Percentiles rank a stretch among this genome's conserved stretches.
phyloP scores from a whole-genome alignment of 2,797 vertebrate species.

The Chiroxiphia lanceolata region DNA sequence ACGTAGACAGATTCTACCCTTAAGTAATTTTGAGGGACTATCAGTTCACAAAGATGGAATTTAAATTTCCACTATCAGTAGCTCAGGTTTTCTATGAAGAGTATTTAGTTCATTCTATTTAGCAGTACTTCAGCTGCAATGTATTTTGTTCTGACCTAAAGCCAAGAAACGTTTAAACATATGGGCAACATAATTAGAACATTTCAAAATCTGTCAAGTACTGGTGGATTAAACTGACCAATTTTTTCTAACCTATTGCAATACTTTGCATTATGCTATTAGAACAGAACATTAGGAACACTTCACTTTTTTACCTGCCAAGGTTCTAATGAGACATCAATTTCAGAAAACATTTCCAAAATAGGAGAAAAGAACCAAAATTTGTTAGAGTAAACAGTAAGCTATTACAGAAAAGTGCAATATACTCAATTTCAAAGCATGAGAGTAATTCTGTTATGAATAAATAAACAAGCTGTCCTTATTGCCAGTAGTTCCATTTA shows the following conservation, averaged over 20 bases:
- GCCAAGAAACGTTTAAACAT: slow-evolving; percentile 33
- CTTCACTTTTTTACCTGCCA: slow-evolving; percentile 28
- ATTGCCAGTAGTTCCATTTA: not conserved
- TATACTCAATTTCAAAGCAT: not conserved
- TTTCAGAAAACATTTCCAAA: slow-evolving; percentile 31
- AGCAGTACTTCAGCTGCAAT: not conserved
- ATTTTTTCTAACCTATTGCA: not conserved
- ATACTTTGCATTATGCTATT: not conserved
- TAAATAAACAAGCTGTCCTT: slow-evolving; percentile 31
- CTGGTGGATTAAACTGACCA: not conserved
- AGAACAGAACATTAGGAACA: not conserved
- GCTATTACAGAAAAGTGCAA: not conserved
- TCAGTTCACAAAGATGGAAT: not conserved
- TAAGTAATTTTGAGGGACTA: not conserved
- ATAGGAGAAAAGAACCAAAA: not conserved
- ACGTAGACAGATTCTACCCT: not conserved
- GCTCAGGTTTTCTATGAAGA: not conserved
- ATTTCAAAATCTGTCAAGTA: slow-evolving; percentile 23
- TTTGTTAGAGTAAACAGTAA: slow-evolving; percentile 1
- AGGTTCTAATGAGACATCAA: slow-evolving; percentile 18
- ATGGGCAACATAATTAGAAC: slow-evolving; percentile 29
- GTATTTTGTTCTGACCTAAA: slow-evolving; percentile 2
- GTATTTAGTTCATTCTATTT: not conserved
- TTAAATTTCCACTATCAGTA: not conserved
- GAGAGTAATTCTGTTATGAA: not conserved